These are phyloP conservation scores for Hassar affinis DNA, from an alignment of 2,113 vertebrate genomes.

Conservation along the genomic window DNA sequence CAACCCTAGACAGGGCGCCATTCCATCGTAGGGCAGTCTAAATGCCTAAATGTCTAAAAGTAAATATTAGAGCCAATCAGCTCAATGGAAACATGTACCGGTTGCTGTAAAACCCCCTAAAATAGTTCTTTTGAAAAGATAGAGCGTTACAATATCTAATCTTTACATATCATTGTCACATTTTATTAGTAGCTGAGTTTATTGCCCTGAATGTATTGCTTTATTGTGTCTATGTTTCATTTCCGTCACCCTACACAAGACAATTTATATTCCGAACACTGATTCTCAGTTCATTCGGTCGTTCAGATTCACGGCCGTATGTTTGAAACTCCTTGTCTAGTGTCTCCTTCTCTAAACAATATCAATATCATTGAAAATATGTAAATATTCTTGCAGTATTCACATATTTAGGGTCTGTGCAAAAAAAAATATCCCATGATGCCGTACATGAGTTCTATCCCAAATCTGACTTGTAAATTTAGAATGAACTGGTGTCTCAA, in stretches of 20 bases:
- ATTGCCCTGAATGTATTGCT: too few species aligned
- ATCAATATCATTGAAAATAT: not conserved
- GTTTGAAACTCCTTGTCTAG: too few species aligned
- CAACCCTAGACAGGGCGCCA: too few species aligned
- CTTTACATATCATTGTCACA: not conserved
- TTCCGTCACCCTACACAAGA: too few species aligned
- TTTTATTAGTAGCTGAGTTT: not conserved
- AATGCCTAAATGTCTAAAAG: too few species aligned
- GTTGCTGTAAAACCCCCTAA: not conserved
- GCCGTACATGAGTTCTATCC: not conserved
- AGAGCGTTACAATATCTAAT: not conserved
- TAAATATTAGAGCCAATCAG: not conserved
- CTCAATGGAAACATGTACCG: not conserved
- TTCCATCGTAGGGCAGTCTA: too few species aligned
- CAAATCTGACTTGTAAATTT: conserved; percentile 21
- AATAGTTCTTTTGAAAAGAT: not conserved
- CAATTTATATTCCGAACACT: too few species aligned
- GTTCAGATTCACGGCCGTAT: too few species aligned
- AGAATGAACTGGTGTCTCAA: not conserved
- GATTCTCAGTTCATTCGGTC: too few species aligned
- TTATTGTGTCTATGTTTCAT: too few species aligned
- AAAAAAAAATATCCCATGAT: not conserved
- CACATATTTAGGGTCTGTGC: not conserved
- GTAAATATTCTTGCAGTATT: not conserved
- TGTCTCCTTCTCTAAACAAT: too few species aligned